Evolutionary conservation across 1,140 invertebrate species (phyloP), one percentile per base, ranked within the genome.

Genomic region (Neoseiulus cucumeris): DNA sequence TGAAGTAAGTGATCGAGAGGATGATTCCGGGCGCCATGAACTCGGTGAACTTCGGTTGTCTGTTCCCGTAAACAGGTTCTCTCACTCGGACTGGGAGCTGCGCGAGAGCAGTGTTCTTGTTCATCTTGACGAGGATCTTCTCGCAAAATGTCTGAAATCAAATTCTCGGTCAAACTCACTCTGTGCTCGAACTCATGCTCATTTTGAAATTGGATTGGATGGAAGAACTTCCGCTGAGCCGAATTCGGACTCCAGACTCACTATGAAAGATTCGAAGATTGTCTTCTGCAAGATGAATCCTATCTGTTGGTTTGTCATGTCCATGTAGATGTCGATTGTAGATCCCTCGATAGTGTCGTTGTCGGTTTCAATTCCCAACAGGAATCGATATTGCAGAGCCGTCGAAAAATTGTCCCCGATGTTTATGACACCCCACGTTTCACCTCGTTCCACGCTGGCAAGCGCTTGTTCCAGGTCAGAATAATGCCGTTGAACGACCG

Each of bases 1-100:
- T 81, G 81, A 94, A 93, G 79, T 92, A 95, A 1, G 91, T 87
- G 72, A 94, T 93, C n/a, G 89, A 92, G 68, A 94, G 77, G 72
- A 94, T 90, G 65, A 95, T 86, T 70, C 91, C 91, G 41, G 91
- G 91, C 30, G 91, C 90, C 68, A 93, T 91, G 76, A 95, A 96
- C 76, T 94, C 87, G 1, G 89, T 92, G 73, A 94, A 94, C 66
- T 86, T 89, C 22, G 89, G 88, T 70, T 87, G 81, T 70, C 81
- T 82, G 28, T 83, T 83, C 64, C 91, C 91, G 75, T 94, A 95
- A 70, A 96, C 84, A 6, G 89, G 88, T 14, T 87, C 80, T 70
- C 83, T 78, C 70, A 88, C 85, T 79, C 87, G 76, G 45, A 79
- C 64, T 18, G 69, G 69, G 22, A 69, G 64, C 44, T 70, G 66